Evolutionary conservation across 2,797 vertebrate genomes (phyloP), one percentile per base, ranked within the genome.

Genomic region (Sciurus carolinensis): DNA sequence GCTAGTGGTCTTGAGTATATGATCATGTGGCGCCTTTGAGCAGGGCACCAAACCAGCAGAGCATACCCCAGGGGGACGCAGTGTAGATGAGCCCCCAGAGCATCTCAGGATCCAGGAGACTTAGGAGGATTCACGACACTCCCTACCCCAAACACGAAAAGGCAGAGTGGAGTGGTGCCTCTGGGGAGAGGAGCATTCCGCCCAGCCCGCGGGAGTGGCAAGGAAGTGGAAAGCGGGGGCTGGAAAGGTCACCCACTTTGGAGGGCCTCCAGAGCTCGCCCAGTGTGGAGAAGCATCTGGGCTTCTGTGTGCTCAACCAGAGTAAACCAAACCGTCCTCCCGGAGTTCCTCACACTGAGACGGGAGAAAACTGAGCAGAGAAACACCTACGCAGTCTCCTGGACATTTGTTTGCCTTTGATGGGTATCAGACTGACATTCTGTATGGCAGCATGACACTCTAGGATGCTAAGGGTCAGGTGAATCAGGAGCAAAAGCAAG

Each of bases 201-300:
- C 90, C 89, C 64, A 50, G 75, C 90, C 91, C 54, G 9, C 17
- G 67, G 97, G 96, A 93, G 91, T 69, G 84, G 89, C 36, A 8
- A 77, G 39, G 76, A 71, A 91, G 80, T 87, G 42, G 89, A 94
- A 84, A 90, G 54, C 42, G 66, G 73, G n/a, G 80, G 86, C n/a
- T 36, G 33, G 79, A 64, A 76, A 71, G n/a, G 72, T 90, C 57
- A 0, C 67, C 76, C 54, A 71, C 75, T 69, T n/a, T 84, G 91
- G 83, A 95, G 72, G 76, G 11, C n/a, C 62, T 94, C 86, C 95
- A 94, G 73, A 87, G 77, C 76, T 76, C 2, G 26, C 36, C 77
- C 59, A 6, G 14, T 4, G 4, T 30, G 50, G 44, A 77, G 59
- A 96, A 94, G 89, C 72, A 71, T 75, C 94, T 94, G 83, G 81